A percentile compares a stretch with the other conserved stretches of the same genome.
Evolutionary conservation across 2,888 invertebrate genomes (phyloP).

Genomic region (Gymnoscelis rufifasciata): DNA sequence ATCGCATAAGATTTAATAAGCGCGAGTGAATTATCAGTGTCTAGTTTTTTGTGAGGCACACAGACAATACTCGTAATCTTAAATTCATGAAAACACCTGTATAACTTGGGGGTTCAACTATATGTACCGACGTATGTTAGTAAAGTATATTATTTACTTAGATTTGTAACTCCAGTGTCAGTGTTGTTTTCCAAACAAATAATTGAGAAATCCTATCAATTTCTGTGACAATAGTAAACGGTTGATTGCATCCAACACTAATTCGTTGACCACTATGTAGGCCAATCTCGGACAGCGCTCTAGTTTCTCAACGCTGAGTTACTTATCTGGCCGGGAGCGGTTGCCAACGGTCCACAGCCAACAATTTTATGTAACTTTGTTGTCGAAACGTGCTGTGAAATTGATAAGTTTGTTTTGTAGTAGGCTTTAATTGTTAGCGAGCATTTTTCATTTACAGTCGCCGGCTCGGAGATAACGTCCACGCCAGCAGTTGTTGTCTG

Average conservation of each 20-base stretch:
- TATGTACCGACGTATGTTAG: neutral
- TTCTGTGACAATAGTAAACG: slow-evolving; percentile 62
- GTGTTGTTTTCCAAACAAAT: slow-evolving; percentile 26
- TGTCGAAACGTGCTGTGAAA: slow-evolving; percentile 70
- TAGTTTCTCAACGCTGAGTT: slow-evolving; percentile 72
- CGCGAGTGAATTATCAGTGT: too few relatives aligned
- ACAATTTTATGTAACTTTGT: slow-evolving; percentile 73
- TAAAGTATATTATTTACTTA: neutral
- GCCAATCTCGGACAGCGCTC: slow-evolving; percentile 69
- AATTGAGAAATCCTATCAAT: slow-evolving; percentile 63
- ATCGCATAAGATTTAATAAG: too few relatives aligned
- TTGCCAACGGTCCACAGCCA: slow-evolving; percentile 65
- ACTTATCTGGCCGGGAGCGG: slow-evolving; percentile 67
- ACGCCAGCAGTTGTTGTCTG: slow-evolving; percentile 4
- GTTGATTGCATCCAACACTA: slow-evolving; percentile 68
- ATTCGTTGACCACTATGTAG: slow-evolving; percentile 66
- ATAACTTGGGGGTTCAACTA: too few relatives aligned
- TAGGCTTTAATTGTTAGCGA: slow-evolving; percentile 31
- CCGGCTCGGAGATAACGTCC: slow-evolving; percentile 24
- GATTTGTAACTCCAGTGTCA: neutral
- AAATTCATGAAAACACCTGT: too few relatives aligned
- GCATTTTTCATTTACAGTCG: slow-evolving; percentile 26
- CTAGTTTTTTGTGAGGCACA: too few relatives aligned
- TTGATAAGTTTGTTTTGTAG: slow-evolving; percentile 56
- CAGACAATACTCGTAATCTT: too few relatives aligned